Evolutionary conservation across 1,140 invertebrate genomes (phyloP).

Genomic region (Lethocerus indicus): DNA sequence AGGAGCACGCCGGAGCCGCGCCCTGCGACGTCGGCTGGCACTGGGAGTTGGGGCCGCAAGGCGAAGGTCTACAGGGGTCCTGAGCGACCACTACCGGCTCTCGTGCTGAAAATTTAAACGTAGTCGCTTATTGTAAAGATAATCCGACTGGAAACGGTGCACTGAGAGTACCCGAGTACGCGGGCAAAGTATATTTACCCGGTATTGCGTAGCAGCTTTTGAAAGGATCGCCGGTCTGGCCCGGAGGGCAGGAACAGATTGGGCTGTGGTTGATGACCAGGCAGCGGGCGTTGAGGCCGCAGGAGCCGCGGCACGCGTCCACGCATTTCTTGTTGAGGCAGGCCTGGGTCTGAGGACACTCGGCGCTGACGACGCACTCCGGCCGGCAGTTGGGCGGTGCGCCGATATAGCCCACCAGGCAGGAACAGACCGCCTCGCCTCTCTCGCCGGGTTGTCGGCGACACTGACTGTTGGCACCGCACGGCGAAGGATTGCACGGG

Average conservation of each 20-base stretch:
- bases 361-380: slow-evolving; percentile 65
- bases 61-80: slow-evolving; percentile 29
- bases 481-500: slow-evolving; percentile 54
- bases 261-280: slow-evolving; percentile 74
- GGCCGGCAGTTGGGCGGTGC: slow-evolving; percentile 61
- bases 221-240: slow-evolving; percentile 73
- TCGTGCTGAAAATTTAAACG: slow-evolving; percentile 44
- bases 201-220: slow-evolving; percentile 42
- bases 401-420: slow-evolving; percentile 54
- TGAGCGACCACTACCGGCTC: slow-evolving; percentile 22
- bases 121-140: too few relatives aligned
- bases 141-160: too few relatives aligned
- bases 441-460: slow-evolving; percentile 45
- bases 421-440: slow-evolving; percentile 58
- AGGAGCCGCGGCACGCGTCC: slow-evolving; percentile 67
- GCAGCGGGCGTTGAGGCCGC: slow-evolving; percentile 64
- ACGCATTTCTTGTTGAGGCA: slow-evolving; percentile 74
- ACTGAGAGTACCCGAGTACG: too few relatives aligned
- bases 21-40: slow-evolving; percentile 34
- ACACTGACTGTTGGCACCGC: slow-evolving; percentile 65
- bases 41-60: slow-evolving; percentile 35
- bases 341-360: slow-evolving; percentile 58
- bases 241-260: slow-evolving; percentile 59
- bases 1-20: slow-evolving; percentile 39
- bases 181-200: slow-evolving; percentile 30